Conservation (phyloP, 2,113 vertebrate species). For the Chaetorhynchus papuensis region DNA sequence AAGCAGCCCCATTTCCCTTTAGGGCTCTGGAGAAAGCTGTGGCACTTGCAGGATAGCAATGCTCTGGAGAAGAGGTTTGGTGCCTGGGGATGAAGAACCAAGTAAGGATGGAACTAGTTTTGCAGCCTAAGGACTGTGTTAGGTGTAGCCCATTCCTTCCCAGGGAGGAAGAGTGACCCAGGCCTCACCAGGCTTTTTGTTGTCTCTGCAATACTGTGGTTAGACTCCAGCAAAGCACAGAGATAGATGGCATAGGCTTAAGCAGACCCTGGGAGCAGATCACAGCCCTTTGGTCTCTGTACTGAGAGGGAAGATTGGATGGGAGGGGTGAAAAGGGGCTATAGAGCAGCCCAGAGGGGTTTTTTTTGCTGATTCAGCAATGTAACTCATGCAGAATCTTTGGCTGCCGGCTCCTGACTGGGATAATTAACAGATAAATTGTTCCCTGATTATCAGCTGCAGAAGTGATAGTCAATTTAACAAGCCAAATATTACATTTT, state of each 20-base stretch:
- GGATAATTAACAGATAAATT: not conserved
- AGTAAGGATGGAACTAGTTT: not conserved
- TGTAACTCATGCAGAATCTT: not conserved
- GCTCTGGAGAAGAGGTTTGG: not conserved
- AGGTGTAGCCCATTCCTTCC: not conserved
- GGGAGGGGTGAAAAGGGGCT: not conserved
- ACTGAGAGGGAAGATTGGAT: not conserved
- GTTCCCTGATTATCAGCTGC: not conserved
- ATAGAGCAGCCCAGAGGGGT: not conserved
- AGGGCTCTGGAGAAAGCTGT: not conserved
- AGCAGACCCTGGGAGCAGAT: not conserved
- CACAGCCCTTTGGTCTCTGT: not conserved
- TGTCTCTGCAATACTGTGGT: not conserved
- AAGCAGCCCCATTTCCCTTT: not conserved
- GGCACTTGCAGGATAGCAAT: not conserved
- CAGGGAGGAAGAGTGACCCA: not conserved
- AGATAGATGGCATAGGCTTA: not conserved
- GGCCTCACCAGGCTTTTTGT: accelerated
- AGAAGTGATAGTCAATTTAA: not conserved
- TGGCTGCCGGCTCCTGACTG: not conserved
- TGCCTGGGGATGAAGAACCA: not conserved
- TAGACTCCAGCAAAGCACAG: not conserved
- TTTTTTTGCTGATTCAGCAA: not conserved
- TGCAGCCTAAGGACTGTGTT: not conserved
- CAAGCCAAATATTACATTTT: not conserved